A percentile compares a stretch with the other conserved stretches of the same genome.
phyloP scores from a whole-genome alignment of 1,140 invertebrate species.

The Euwallacea fornicatus region DNA sequence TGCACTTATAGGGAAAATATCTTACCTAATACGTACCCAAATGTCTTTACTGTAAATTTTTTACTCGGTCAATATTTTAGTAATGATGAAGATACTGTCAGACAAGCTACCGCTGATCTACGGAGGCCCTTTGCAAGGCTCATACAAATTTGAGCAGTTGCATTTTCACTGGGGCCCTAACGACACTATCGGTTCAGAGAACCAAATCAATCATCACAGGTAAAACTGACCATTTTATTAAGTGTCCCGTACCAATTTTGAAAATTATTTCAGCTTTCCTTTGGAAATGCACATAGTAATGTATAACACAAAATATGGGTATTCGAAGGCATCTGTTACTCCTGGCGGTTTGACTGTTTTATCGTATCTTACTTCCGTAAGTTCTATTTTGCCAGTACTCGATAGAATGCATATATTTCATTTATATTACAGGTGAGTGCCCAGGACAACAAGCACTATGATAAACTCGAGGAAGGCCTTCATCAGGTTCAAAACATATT shows the following conservation, averaged over 20 bases:
- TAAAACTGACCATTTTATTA: constrained; percentile 37
- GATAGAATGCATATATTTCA: neutral
- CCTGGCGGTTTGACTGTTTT: constrained; percentile 79
- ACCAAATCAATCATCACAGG: constrained; percentile 74
- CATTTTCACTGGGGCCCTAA: constrained; percentile 84
- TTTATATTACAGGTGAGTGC: constrained; percentile 31
- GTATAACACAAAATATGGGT: constrained; percentile 71
- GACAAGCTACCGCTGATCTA: constrained; percentile 58
- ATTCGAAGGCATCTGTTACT: constrained; percentile 63
- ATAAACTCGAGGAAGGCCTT: constrained; percentile 60
- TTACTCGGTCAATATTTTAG: constrained; percentile 50
- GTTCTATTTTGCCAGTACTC: neutral
- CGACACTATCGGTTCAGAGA: constrained; percentile 82
- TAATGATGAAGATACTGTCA: constrained; percentile 61
- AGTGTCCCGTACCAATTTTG: no score
- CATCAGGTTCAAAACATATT: constrained; percentile 58
- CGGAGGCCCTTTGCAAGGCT: constrained; percentile 69
- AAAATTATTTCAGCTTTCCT: constrained; percentile 60
- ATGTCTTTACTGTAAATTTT: neutral
- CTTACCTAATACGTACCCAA: no score
- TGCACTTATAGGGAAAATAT: neutral
- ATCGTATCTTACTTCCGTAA: constrained; percentile 82
- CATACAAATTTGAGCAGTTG: constrained; percentile 79
- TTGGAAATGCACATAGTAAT: constrained; percentile 88
- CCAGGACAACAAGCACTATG: constrained; percentile 53